Conservation (phyloP, 1,140 invertebrate species). For the Odontomachus brunneus region DNA sequence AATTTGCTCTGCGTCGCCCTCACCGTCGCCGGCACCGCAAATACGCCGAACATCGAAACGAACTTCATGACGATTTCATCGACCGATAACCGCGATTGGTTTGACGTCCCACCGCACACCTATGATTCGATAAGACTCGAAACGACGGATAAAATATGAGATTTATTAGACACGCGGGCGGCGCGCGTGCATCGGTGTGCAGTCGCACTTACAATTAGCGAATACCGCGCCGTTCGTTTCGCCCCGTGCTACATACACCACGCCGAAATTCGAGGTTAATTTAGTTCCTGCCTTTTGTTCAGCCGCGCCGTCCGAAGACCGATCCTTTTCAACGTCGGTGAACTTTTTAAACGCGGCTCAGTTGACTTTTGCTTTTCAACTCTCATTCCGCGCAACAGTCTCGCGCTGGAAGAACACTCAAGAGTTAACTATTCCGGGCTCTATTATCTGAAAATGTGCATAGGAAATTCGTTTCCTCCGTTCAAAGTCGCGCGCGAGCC, state of each 20-base stretch:
- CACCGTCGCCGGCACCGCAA: slow-evolving; percentile 60
- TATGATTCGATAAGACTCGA: slow-evolving; percentile 72
- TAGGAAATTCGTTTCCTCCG: too few relatives aligned
- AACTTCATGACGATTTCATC: slow-evolving; percentile 75
- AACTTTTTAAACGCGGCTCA: slow-evolving; percentile 16
- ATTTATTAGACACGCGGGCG: slow-evolving; percentile 26
- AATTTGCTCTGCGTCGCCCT: slow-evolving; percentile 53
- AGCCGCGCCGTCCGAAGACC: background rate
- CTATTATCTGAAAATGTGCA: too few relatives aligned
- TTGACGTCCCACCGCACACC: slow-evolving; percentile 66
- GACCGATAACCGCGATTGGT: slow-evolving; percentile 73
- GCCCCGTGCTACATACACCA: background rate
- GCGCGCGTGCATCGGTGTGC: background rate
- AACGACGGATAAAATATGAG: slow-evolving; percentile 61
- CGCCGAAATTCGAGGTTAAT: slow-evolving; percentile 7
- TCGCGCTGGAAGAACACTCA: too few relatives aligned
- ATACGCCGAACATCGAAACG: slow-evolving; percentile 64
- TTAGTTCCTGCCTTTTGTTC: background rate
- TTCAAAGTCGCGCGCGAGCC: background rate
- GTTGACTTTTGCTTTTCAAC: slow-evolving; percentile 25
- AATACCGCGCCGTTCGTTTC: background rate
- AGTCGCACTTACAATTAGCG: slow-evolving; percentile 29
- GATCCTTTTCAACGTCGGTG: background rate
- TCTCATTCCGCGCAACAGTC: background rate
- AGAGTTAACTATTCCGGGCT: too few relatives aligned